Percentiles rank a stretch among this genome's conserved stretches.
Conservation (phyloP, 2,888 invertebrate species). For the Epicampocera succincta region DNA sequence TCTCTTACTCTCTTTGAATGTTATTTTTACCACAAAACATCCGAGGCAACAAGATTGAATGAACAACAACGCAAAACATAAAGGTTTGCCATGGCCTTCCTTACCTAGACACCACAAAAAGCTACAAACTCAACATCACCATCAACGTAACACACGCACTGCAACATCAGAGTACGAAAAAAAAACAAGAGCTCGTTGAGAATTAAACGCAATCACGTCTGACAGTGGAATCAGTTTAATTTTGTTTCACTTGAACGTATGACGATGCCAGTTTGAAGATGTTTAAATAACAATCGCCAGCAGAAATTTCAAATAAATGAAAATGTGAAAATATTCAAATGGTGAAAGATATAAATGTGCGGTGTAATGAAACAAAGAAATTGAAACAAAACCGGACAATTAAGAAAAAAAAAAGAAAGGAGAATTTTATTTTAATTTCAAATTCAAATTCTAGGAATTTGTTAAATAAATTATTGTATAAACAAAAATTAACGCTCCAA, state of each 20-base stretch:
- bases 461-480: no score
- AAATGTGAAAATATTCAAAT: conserved; percentile 48
- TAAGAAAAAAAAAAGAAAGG: not conserved
- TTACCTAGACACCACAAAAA: conserved; percentile 34
- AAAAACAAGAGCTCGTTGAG: conserved; percentile 24
- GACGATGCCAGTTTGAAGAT: conserved; percentile 31
- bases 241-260: conserved; percentile 52
- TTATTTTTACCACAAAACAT: conserved; percentile 10
- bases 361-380: conserved; percentile 7
- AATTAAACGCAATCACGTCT: conserved; percentile 66
- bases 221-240: conserved; percentile 61
- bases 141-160: no score
- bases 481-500: not conserved
- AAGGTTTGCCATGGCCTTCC: not conserved
- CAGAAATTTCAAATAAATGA: conserved; percentile 27
- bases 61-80: conserved; percentile 12
- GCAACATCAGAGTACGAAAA: not conserved
- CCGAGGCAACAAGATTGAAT: conserved; percentile 29
- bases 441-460: conserved; percentile 63
- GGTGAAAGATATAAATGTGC: conserved; percentile 22
- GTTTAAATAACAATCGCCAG: conserved; percentile 29
- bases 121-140: conserved; percentile 18
- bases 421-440: conserved; percentile 24
- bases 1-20: not conserved
- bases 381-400: not conserved